phyloP scores from a whole-genome alignment of 2,113 vertebrate species.

The Taxidea taxus region DNA sequence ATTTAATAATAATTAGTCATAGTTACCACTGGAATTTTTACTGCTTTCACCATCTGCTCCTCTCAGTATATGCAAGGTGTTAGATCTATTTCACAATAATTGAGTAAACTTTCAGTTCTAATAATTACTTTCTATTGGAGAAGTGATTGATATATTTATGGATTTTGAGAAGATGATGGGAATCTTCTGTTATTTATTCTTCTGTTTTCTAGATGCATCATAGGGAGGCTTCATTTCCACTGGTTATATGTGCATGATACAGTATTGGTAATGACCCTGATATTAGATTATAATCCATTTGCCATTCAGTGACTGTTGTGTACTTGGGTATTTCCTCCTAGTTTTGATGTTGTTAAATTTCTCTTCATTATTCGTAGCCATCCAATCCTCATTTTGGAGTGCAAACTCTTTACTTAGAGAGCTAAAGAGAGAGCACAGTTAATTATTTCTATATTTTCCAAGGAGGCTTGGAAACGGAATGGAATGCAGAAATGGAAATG shows the following conservation, averaged over 20 bases:
- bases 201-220: background rate
- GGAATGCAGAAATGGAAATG: background rate
- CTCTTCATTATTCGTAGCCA: background rate
- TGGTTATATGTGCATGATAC: background rate
- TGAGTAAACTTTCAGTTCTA: background rate
- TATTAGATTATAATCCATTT: background rate
- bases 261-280: background rate
- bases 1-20: conserved; percentile 63
- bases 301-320: background rate
- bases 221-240: background rate
- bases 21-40: conserved; percentile 67
- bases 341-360: background rate
- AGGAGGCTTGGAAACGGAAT: background rate
- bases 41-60: conserved; percentile 42
- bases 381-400: background rate
- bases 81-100: background rate
- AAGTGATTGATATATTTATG: background rate
- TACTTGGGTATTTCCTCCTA: background rate
- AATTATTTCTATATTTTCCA: background rate
- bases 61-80: background rate
- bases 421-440: background rate
- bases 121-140: background rate
- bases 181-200: background rate
- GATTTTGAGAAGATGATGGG: background rate
- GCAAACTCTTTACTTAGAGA: background rate